phyloP scores from a whole-genome alignment of 2,797 vertebrate species.

The Nannoperca obscura region DNA sequence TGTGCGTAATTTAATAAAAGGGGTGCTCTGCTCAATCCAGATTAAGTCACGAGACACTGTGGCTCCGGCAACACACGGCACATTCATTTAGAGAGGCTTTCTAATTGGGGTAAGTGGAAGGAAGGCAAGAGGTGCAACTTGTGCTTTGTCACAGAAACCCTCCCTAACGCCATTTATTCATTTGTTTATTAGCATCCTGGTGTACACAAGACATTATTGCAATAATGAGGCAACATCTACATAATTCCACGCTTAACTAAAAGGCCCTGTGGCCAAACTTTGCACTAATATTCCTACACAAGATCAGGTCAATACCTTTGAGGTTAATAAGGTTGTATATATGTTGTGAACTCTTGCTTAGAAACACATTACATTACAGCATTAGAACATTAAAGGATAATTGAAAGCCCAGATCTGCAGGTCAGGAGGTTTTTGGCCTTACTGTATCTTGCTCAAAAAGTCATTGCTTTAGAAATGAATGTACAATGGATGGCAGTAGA shows the following conservation, averaged over 20 bases:
- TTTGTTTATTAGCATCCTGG: slow-evolving; percentile 73
- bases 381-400: slow-evolving; percentile 6
- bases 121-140: slow-evolving; percentile 49
- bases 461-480: background rate
- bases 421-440: slow-evolving; percentile 14
- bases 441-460: background rate
- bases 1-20: slow-evolving; percentile 85
- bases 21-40: slow-evolving; percentile 82
- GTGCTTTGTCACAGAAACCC: slow-evolving; percentile 58
- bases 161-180: slow-evolving; percentile 59
- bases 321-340: slow-evolving; percentile 63
- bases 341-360: slow-evolving; percentile 41
- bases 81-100: slow-evolving; percentile 78
- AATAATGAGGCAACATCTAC: slow-evolving; percentile 81
- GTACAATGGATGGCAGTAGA: background rate
- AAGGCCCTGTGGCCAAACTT: slow-evolving; percentile 58
- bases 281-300: slow-evolving; percentile 67
- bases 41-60: slow-evolving; percentile 82
- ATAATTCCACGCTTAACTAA: slow-evolving; percentile 74
- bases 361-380: slow-evolving; percentile 28
- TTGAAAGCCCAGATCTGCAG: slow-evolving; percentile 20
- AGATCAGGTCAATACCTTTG: slow-evolving; percentile 70
- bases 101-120: slow-evolving; percentile 78
- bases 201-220: slow-evolving; percentile 65
- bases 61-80: slow-evolving; percentile 69